These are phyloP conservation scores for Sphaeridia pumilis DNA, from an alignment of 2,888 invertebrate species.

Conservation along the genomic window DNA sequence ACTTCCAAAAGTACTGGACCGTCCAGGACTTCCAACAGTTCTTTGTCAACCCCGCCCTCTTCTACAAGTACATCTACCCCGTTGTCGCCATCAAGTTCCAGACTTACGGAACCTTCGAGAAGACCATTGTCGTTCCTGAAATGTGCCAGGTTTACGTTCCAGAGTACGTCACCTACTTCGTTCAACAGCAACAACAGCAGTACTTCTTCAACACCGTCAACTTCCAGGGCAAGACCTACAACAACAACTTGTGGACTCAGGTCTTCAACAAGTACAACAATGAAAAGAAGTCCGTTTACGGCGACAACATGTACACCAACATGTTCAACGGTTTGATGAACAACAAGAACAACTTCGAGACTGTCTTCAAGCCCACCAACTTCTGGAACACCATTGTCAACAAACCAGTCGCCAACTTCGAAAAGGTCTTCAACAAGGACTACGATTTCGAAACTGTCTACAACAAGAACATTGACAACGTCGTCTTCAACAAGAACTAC, in stretches of 20 bases:
- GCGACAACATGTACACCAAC: not conserved
- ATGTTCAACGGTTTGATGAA: not conserved
- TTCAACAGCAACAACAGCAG: not conserved
- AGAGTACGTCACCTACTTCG: not conserved
- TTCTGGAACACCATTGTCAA: too few species aligned
- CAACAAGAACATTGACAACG: not conserved
- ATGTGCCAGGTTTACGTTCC: conserved; percentile 1
- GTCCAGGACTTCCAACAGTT: conserved; percentile 13
- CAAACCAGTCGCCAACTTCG: not conserved
- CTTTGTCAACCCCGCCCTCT: conserved; percentile 16
- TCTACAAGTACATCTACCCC: conserved; percentile 21
- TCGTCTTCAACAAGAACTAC: not conserved
- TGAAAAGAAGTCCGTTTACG: too few species aligned
- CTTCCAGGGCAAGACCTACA: not conserved
- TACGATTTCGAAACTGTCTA: too few species aligned
- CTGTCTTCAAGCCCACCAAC: not conserved
- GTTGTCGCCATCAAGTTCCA: conserved; percentile 1
- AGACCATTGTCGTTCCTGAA: not conserved
- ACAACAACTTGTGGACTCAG: not conserved
- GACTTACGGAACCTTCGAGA: not conserved
- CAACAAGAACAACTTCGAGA: not conserved
- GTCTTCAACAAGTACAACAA: not conserved
- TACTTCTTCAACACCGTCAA: not conserved
- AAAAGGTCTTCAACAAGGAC: not conserved
- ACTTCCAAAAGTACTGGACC: conserved; percentile 19